Base-by-base conservation (phyloP, 1,140 invertebrate genomes). In the Elysia chlorotica region DNA sequence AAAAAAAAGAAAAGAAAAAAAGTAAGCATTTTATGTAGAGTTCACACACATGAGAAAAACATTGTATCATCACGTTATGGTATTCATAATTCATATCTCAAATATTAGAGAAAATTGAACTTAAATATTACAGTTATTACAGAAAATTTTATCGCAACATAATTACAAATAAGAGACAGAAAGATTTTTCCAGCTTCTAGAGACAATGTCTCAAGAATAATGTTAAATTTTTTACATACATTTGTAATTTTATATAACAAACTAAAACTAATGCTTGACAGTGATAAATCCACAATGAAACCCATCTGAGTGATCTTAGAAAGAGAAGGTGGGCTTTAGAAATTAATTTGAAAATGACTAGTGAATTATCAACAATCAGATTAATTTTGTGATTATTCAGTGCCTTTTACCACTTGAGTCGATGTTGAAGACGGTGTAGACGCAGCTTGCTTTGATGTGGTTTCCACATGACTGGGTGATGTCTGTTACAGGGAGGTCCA, bases 361-460 rank as follows among this genome's bases (percentile, higher is more conserved):
- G n/a, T n/a, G n/a, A n/a, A n/a, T n/a, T n/a, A n/a, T n/a, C n/a
- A n/a, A n/a, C n/a, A n/a, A n/a, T n/a, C n/a, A n/a, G n/a, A n/a
- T n/a, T n/a, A n/a, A n/a, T n/a, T n/a, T n/a, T n/a, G n/a, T n/a
- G n/a, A n/a, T n/a, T n/a, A n/a, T n/a, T 25, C 4, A 3, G 1
- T 74, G 25, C 21, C 30, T 67, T 77, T 74, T 80, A 88, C 88
- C 86, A 74, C 82, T 78, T 57, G 79, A 79, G 65, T 97, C 95
- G 86, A 94, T 93, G 88, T 96, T 96, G 82, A 97, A 97, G 63
- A 94, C 95, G 92, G 96, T 95, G 85, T 96, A 96, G 4, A 93
- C 92, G 54, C 93, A 94, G 2, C 95, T 96, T 36, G 95, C 93
- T 82, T 94, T 92, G 82, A 98, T 96, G 84, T 96, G 95, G 85